Conservation (phyloP, 2,113 vertebrate species). For the Bubo blakistoni region DNA sequence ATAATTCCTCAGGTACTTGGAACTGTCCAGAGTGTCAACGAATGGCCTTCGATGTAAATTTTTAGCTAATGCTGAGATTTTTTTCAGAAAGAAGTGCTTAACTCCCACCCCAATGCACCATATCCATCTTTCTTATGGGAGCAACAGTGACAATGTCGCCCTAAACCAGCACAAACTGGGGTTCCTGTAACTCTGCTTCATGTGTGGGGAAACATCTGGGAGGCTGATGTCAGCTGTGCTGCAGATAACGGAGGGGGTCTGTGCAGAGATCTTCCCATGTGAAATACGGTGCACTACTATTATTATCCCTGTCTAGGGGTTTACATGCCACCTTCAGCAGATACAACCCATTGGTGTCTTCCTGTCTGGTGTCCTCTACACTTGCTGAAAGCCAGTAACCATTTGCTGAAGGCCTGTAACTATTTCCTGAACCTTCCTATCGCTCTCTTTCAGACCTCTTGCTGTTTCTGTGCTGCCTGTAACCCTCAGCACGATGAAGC, state of each 20-base stretch:
- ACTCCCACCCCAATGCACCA: neutral
- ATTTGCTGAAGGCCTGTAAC: neutral
- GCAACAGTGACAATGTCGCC: neutral
- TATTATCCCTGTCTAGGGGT: neutral
- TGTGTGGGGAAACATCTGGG: neutral
- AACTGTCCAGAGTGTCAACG: neutral
- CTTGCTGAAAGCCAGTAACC: no score
- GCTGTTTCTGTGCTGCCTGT: neutral
- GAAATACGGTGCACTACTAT: neutral
- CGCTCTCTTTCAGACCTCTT: neutral
- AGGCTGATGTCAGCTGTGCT: neutral
- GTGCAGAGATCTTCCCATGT: neutral
- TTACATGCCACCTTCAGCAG: neutral
- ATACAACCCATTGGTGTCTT: neutral
- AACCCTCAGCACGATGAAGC: neutral
- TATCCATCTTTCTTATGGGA: rapidly evolving
- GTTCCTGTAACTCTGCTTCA: neutral
- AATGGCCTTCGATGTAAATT: neutral
- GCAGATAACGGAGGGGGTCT: neutral
- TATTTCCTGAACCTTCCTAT: neutral
- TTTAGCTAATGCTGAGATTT: neutral
- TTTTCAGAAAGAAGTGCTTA: neutral
- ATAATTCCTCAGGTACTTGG: neutral
- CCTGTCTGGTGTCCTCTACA: neutral
- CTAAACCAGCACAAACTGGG: neutral